These are phyloP conservation scores for Hermetia illucens DNA, from an alignment of 1,140 invertebrate species.

Conservation along the genomic window DNA sequence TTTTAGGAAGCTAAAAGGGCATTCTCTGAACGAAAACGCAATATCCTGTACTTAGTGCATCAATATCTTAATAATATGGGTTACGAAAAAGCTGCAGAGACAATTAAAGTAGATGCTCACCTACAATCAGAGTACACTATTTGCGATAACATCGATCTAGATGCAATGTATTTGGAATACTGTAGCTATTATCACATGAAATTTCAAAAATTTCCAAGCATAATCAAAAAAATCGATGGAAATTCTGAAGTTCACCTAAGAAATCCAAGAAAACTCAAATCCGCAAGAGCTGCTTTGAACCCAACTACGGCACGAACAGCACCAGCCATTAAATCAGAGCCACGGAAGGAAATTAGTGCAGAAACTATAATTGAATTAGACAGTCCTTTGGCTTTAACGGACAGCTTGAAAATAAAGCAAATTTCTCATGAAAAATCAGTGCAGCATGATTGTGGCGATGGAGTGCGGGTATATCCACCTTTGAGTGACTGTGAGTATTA, in stretches of 20 bases:
- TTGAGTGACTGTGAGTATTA: background rate
- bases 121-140: conserved; percentile 52
- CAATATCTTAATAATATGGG: conserved; percentile 62
- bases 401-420: background rate
- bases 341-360: background rate
- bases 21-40: conserved; percentile 49
- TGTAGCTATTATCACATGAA: conserved; percentile 72
- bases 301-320: too few species aligned
- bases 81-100: conserved; percentile 43
- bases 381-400: too few species aligned
- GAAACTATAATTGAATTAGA: too few species aligned
- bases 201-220: conserved; percentile 73
- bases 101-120: conserved; percentile 50
- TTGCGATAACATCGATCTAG: conserved; percentile 84
- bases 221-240: conserved; percentile 52
- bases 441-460: too few species aligned
- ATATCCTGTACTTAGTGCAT: conserved; percentile 62
- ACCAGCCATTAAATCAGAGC: background rate
- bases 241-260: too few species aligned
- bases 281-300: background rate
- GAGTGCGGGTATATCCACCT: background rate
- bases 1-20: conserved; percentile 41
- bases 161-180: conserved; percentile 77
- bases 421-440: background rate
- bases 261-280: background rate